Base-by-base conservation (phyloP, 1,140 invertebrate genomes). In the Diabrotica undecimpunctata region DNA sequence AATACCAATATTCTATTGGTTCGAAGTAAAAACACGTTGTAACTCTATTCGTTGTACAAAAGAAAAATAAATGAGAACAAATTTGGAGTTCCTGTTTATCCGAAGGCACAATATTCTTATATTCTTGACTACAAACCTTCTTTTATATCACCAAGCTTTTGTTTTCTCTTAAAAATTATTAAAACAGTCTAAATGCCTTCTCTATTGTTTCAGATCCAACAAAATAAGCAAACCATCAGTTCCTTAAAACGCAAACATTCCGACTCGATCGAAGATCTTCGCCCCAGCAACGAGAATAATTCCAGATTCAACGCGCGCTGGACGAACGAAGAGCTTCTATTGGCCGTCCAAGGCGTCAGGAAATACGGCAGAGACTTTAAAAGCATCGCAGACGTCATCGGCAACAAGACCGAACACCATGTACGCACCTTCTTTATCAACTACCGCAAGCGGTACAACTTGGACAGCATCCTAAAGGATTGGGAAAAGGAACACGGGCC, bases 351-450 rank as follows among this genome's bases (percentile, higher is more conserved):
- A 80, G 95, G 93, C 78, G 88, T 98, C 41, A 84, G 94, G 54
- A 95, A 95, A 79, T 97, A 95, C 81, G 96, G 96, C 72, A 96
- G 95, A 82, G 92, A 98, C 79, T 98, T 96, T 81, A 89, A 93
- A 80, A 93, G 93, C 25, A 97, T 98, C 66, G 94, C 96, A 11
- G 95, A 98, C 80, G 89, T 96, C 6, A 89, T 98, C 66, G 93
- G 94, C 59, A 98, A 95, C 35, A 98, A 98, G 82, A 96, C 91
- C 5, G 95, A 97, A 79, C 87, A 89, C 41, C 95, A 98, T 78
- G 84, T 98, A 12, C 87, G 92, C 62, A 90, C 88, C 37, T 98
- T 98, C 81, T 97, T 92, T 78, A 85, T 92, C 0, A 96, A 93
- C 73, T 94, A 97, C 80, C 85, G 93, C 54, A 87, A 92, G 64